Evolutionary conservation across 2,888 invertebrate species (phyloP).

Genomic region (Trachelus stipa): DNA sequence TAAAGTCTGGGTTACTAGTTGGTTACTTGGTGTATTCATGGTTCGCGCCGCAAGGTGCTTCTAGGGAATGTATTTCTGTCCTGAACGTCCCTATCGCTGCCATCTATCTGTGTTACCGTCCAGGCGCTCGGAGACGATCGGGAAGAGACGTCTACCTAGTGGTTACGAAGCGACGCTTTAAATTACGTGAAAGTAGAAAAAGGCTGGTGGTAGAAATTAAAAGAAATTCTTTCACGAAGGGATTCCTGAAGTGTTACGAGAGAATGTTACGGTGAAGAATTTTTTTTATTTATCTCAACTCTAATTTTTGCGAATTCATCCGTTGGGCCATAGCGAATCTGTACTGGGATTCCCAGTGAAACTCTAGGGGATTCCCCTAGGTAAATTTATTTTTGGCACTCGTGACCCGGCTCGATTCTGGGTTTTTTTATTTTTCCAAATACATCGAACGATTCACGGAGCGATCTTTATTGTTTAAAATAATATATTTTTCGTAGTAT

Average conservation of each 20-base stretch:
- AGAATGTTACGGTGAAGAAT: not conserved
- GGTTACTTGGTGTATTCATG: slow-evolving; percentile 46
- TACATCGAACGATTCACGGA: too few species aligned
- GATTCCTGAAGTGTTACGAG: too few species aligned
- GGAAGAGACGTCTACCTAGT: not conserved
- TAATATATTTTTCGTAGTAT: not conserved
- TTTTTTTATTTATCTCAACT: not conserved
- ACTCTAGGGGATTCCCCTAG: not conserved
- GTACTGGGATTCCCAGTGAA: not conserved
- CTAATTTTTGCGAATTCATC: not conserved
- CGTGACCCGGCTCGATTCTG: not conserved
- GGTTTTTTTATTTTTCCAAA: not conserved
- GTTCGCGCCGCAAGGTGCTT: slow-evolving; percentile 39
- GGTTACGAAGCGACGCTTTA: not conserved
- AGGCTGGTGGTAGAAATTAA: not conserved
- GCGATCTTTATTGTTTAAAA: too few species aligned
- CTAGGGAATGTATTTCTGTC: slow-evolving; percentile 49
- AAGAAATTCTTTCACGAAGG: not conserved
- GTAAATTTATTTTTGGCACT: not conserved
- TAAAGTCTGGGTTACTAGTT: slow-evolving; percentile 62
- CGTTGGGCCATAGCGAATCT: not conserved
- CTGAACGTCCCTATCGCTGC: slow-evolving; percentile 6
- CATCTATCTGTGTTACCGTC: not conserved
- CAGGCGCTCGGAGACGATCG: not conserved
- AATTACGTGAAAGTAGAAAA: not conserved